Conservation (phyloP, 2,797 vertebrate species). For the Bradypodion pumilum region DNA sequence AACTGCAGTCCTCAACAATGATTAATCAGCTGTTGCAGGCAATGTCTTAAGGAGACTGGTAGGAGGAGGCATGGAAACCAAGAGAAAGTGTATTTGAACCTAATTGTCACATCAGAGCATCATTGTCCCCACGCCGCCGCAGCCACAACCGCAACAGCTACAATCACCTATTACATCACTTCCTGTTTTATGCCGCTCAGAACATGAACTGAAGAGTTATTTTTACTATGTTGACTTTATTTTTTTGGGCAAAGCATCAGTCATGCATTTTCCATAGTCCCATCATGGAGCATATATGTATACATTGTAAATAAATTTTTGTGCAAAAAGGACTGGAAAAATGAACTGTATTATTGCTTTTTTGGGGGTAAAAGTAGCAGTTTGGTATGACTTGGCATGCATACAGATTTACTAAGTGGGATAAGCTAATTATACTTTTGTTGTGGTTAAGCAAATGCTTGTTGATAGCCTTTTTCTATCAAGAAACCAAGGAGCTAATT, state of each 20-base stretch:
- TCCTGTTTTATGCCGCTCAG: conserved; percentile 83
- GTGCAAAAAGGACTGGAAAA: conserved; percentile 92
- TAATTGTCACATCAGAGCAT: conserved; percentile 83
- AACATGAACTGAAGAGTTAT: conserved; percentile 85
- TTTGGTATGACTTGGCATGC: conserved; percentile 86
- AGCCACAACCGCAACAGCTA: conserved; percentile 61
- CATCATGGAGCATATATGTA: conserved; percentile 96
- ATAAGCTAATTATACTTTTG: conserved; percentile 86
- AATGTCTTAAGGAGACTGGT: conserved; percentile 85
- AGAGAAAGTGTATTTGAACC: conserved; percentile 85
- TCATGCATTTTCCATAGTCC: conserved; percentile 89
- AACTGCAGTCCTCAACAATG: conserved; percentile 86
- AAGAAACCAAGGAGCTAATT: conserved; percentile 82
- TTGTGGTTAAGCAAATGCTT: conserved; percentile 86
- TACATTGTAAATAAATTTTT: conserved; percentile 98
- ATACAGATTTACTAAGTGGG: conserved; percentile 85
- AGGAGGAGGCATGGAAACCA: conserved; percentile 84
- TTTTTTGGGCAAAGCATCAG: conserved; percentile 78
- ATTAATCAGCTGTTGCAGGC: conserved; percentile 87
- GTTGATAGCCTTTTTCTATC: conserved; percentile 85
- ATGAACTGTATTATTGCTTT: conserved; percentile 87
- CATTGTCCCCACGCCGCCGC: conserved; percentile 74
- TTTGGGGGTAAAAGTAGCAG: conserved; percentile 82
- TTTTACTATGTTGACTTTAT: conserved; percentile 87
- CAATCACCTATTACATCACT: conserved; percentile 81